Percentiles rank a stretch among this genome's conserved stretches.
phyloP scores from a whole-genome alignment of 2,888 invertebrate genomes.

The Hydrotaea cyrtoneurina region DNA sequence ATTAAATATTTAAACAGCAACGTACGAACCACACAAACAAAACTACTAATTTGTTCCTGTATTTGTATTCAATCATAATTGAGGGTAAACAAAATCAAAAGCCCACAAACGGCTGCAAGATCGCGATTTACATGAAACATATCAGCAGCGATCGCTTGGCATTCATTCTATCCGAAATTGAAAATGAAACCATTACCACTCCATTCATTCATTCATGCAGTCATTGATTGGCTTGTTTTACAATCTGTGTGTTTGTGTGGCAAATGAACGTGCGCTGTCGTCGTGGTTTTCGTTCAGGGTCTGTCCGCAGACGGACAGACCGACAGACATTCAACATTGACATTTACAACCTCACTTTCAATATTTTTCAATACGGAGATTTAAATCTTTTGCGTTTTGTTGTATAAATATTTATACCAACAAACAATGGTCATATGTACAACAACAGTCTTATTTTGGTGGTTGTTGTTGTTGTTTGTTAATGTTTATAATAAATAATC shows the following conservation, averaged over 20 bases:
- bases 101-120: not conserved
- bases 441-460: no score
- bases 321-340: slow-evolving; percentile 46
- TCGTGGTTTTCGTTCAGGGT: not conserved
- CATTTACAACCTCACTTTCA: slow-evolving; percentile 54
- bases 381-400: slow-evolving; percentile 4
- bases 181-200: not conserved
- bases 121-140: not conserved
- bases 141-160: not conserved
- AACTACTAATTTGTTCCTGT: not conserved
- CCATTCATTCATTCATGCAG: not conserved
- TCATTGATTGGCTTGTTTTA: no score
- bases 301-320: not conserved
- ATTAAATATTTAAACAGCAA: not conserved
- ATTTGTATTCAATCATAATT: not conserved
- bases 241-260: no score
- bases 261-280: no score
- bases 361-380: not conserved
- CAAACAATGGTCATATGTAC: no score
- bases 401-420: not conserved
- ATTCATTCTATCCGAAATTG: not conserved
- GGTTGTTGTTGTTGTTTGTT: not conserved
- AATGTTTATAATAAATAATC: slow-evolving; percentile 6
- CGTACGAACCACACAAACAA: not conserved
- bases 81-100: not conserved